Evolutionary conservation across 53 echinoderm and acorn worm genomes (phyloP), one percentile per base, ranked within the genome.

Genomic region (Stichopus horrens): DNA sequence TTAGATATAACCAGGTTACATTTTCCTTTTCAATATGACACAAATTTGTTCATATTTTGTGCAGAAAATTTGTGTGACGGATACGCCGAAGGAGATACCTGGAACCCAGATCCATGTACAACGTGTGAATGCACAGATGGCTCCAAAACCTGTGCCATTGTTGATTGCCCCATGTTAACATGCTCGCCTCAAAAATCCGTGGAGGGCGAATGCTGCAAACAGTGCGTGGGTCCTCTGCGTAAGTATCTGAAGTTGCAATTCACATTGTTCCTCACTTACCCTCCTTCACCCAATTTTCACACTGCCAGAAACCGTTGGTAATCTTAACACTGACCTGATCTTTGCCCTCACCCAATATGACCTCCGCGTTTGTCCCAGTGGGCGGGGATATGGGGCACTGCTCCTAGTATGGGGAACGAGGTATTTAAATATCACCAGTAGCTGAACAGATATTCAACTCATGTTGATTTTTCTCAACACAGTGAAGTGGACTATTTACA

Each of bases 201-300:
- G 65, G 83, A 58, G 63, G 83, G 65, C 10, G 60, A 83, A 83
- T 83, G 83, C 37, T 83, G 83, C 63, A n/a, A 83, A 22, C 63
- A 83, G 23, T 83, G 83, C 57, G 20, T 83, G 56, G 22, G n/a
- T 19, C 83, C 83, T 58, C 65, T 83, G 21, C 58, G 83, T 83
- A 83, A 83, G 83, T 83, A 21, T 13, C 23, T 7, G 13, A 14
- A 65, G 66, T 9, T 65, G 9, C 66, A 65, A 7, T 76, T 54
- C 0, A 23, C 75, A 4, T 37, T 37, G 37, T 37, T 37, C 37
- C 37, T 37, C 37, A 37, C 37, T 37, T 37, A 37, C 37, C 37
- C 37, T 37, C 37, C 37, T 37, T 37, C 37, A 37, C 37, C 37
- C 37, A 37, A 37, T 37, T 37, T 1, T 37, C 37, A 2, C 37